Evolutionary conservation across 2,113 vertebrate species (phyloP).

Genomic region (Aix galericulata): DNA sequence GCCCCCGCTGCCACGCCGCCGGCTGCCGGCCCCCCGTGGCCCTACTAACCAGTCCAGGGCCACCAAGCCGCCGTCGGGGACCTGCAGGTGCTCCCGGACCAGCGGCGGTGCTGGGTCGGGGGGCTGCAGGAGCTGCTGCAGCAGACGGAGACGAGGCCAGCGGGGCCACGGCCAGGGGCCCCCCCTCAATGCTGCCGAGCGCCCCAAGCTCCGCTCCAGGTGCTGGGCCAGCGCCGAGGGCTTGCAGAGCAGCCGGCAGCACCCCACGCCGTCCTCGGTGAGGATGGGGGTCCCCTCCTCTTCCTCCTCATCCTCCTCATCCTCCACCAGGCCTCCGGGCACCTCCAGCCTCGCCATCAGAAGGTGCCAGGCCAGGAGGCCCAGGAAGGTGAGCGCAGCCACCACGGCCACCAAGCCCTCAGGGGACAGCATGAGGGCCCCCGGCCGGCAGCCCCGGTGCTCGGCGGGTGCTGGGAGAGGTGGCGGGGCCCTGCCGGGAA

Average conservation of each 20-base stretch:
- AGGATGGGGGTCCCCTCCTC: slow-evolving; percentile 19
- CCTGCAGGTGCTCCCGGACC: slow-evolving; percentile 25
- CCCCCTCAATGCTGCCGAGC: not conserved
- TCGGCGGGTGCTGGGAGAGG: not conserved
- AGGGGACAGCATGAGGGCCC: not conserved
- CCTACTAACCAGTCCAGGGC: slow-evolving; percentile 74
- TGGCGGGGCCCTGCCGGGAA: not conserved
- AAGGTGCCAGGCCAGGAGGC: not conserved
- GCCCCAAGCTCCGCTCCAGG: slow-evolving; percentile 12
- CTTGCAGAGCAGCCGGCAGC: slow-evolving; percentile 37
- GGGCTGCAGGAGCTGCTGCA: not conserved
- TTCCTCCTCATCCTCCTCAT: not conserved
- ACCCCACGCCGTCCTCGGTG: not conserved
- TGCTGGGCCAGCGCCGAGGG: slow-evolving; percentile 50
- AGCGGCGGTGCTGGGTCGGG: not conserved
- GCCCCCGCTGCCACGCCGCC: too few relatives aligned
- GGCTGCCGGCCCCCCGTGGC: slow-evolving; percentile 66
- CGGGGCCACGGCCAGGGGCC: not conserved
- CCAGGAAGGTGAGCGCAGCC: fast-evolving
- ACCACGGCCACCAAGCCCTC: not conserved
- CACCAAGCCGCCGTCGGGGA: not conserved
- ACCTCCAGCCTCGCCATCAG: not conserved
- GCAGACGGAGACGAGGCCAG: slow-evolving; percentile 28
- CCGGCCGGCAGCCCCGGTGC: not conserved
- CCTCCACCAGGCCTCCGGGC: not conserved